Base-by-base conservation (phyloP, 2,888 invertebrate genomes). In the Bombyx huttoni region DNA sequence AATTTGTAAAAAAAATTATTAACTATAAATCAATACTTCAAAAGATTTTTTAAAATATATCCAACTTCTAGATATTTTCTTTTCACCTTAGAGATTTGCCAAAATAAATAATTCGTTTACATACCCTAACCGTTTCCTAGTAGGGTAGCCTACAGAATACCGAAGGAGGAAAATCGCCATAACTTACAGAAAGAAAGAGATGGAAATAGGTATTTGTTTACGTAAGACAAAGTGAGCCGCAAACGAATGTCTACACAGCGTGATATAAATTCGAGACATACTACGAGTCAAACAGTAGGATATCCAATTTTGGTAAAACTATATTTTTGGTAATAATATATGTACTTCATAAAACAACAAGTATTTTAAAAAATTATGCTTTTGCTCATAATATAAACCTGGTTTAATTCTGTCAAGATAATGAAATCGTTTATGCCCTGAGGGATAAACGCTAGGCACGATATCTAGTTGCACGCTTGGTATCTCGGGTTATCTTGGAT, bases 51-150 rank as follows among this genome's bases (percentile, higher is more conserved):
- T 75, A 74, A 81, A 81, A 78, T 81, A 82, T 78, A 59, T 58
- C 70, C 62, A 61, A 65, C 68, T 69, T 74, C 76, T 67, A 78
- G 78, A 79, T 81, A 75, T 72, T 73, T 81, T 82, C 81, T 83
- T 84, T 81, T 77, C 70, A 75, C 67, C 69, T 63, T 74, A 73
- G 74, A 75, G 74, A 75, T 75, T 71, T 68, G 68, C 70, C 69
- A 69, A 73, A 81, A 77, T 77, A 79, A 78, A 73, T 75, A 78
- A 79, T 80, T 75, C 75, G 73, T 75, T 76, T 73, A 72, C 76
- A 70, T 76, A 68, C 65, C 67, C 62, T 64, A 65, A 59, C 65
- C 64, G 59, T 64, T 70, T 59, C 63, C 63, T 66, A 60, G 64
- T 69, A 68, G 58, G 12, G 40, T 40, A 40, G 68, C 68, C 68